phyloP scores from a whole-genome alignment of 2,113 vertebrate species.

The Thalassarche chlororhynchos region DNA sequence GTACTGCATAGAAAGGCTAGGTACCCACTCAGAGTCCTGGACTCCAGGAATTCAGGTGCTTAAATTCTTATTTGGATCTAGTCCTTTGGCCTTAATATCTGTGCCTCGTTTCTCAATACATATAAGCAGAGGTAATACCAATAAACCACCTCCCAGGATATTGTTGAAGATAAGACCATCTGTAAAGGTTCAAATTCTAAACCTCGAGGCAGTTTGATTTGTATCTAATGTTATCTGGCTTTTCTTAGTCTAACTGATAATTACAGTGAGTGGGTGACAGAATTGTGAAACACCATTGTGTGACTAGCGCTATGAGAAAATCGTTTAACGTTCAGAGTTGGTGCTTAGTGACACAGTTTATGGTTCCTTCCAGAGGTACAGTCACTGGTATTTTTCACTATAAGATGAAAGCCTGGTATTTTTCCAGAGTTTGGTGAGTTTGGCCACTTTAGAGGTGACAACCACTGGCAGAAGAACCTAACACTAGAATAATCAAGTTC shows the following conservation, averaged over 20 bases:
- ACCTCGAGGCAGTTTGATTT: background rate
- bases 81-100: background rate
- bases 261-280: background rate
- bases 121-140: background rate
- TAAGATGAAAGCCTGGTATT: background rate
- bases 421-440: background rate
- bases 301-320: background rate
- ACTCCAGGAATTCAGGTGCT: background rate
- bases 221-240: background rate
- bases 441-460: background rate
- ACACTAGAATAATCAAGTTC: background rate
- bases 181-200: background rate
- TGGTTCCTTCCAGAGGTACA: background rate
- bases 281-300: background rate
- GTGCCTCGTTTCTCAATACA: background rate
- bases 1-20: background rate
- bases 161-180: background rate
- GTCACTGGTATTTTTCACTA: background rate
- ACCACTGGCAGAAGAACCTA: background rate
- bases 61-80: background rate
- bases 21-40: background rate
- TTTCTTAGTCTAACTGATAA: background rate
- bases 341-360: background rate
- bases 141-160: background rate
- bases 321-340: background rate